Evolutionary conservation across 2,888 invertebrate genomes (phyloP), one percentile per base, ranked within the genome.

Genomic region (Linnaemya tessellans): DNA sequence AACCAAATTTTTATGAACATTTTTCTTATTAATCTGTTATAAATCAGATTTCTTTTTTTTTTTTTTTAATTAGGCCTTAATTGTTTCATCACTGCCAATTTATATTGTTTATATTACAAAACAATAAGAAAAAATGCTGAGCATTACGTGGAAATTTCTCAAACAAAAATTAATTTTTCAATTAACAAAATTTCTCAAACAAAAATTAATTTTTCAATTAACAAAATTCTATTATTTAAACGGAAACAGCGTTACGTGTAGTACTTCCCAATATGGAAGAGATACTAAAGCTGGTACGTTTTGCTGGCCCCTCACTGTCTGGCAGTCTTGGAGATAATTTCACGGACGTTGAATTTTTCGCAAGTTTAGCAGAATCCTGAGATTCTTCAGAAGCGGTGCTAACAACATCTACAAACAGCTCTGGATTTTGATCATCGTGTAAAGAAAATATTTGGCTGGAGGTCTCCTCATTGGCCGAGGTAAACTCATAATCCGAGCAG

Each of bases 251-350:
- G 58, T 71, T 85, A 11, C 79, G 41, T 1, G 65, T 67, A 67
- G 80, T 79, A 51, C 46, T 81, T 25, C 73, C 92, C 84, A 92
- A 88, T 86, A 92, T 92, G n/a, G 92, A 92, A 2, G 92, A 92
- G 82, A 92, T 92, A 77, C 92, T 91, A 80, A 92, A 92, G 81
- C 90, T 91, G 60, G 89, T 90, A 65, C 90, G 90, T 86, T 90
- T 92, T 3, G 80, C 84, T 81, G 82, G 89, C 81, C 60, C 88
- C 84, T 67, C 87, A 83, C n/a, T 87, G 46, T 15, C 80, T 75
- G 64, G 67, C 9, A 56, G 43, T 0, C 87, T 86, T 3, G 64
- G 54, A 41, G 78, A 54, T 1, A 30, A 22, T 3, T 7, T 56
- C 5, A 25, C 22, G 8, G 41, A 25, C 9, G 7, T 13, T 18